phyloP scores from a whole-genome alignment of 35 echinoderm and acorn worm genomes.

The Ptychodera flava region DNA sequence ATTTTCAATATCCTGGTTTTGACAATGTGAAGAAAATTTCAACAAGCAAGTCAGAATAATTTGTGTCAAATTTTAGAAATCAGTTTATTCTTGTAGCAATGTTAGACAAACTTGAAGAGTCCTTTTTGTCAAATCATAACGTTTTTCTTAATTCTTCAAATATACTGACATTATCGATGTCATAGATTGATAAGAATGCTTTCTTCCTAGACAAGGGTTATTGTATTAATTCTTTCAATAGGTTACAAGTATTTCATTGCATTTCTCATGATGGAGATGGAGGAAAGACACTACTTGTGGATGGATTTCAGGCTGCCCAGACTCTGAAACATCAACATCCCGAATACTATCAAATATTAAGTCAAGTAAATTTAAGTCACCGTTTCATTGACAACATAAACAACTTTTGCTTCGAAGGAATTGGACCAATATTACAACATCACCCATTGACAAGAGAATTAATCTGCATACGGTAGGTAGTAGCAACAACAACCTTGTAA shows the following conservation, averaged over 20 bases:
- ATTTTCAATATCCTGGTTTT: not conserved
- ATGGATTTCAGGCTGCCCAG: constrained; percentile 26
- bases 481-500: too few relatives aligned
- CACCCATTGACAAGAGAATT: not conserved
- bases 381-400: not conserved
- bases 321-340: constrained; percentile 16
- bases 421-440: not conserved
- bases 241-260: constrained; percentile 31
- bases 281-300: constrained; percentile 31
- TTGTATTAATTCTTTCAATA: constrained; percentile 4
- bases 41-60: not conserved
- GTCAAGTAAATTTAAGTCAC: not conserved
- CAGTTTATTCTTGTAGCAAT: too few relatives aligned
- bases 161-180: not conserved
- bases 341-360: constrained; percentile 18
- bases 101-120: too few relatives aligned
- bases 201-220: not conserved
- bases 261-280: constrained; percentile 29
- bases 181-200: not conserved
- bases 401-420: not conserved
- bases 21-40: not conserved
- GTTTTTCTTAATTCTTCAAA: too few relatives aligned
- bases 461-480: not conserved
- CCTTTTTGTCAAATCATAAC: too few relatives aligned
- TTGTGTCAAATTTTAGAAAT: not conserved